Evolutionary conservation across 2,797 vertebrate genomes (phyloP).

Genomic region (Gymnothorax javanicus): DNA sequence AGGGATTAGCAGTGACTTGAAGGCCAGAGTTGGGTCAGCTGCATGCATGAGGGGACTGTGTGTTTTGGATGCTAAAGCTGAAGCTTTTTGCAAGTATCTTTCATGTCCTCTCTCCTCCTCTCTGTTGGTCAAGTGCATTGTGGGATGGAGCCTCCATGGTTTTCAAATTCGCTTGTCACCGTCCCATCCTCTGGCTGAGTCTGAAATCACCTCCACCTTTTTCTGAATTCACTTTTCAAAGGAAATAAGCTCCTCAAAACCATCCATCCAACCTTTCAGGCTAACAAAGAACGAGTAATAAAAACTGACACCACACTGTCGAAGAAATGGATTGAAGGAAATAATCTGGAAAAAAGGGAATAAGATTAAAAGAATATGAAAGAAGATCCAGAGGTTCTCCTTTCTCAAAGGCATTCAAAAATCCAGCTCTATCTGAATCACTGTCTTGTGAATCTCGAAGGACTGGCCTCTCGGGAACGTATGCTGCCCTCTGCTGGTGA

Average conservation of each 20-base stretch:
- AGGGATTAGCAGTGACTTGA: not conserved
- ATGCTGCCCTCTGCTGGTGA: constrained; percentile 16
- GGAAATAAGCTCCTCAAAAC: not conserved
- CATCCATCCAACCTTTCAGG: not conserved
- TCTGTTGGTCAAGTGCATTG: not conserved
- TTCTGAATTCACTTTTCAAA: not conserved
- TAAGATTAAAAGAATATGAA: constrained; percentile 41
- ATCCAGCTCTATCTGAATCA: constrained; percentile 44
- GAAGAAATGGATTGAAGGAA: not conserved
- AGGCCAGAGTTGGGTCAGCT: not conserved
- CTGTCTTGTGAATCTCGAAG: constrained; percentile 37
- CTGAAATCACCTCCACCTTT: no score
- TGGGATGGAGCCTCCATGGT: not conserved
- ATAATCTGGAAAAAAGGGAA: constrained; percentile 27
- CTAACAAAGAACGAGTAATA: not conserved
- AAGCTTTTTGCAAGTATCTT: not conserved
- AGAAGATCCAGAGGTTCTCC: constrained; percentile 54
- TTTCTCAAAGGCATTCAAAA: constrained; percentile 55
- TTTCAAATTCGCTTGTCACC: not conserved
- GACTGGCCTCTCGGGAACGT: constrained; percentile 15
- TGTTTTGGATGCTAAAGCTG: not conserved
- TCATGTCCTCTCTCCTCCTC: not conserved
- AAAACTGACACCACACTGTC: not conserved
- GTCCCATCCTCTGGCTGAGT: not conserved
- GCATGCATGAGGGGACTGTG: not conserved